These are phyloP conservation scores for Scomberomorus guttatus DNA, from an alignment of 2,797 vertebrate species.

Conservation along the genomic window DNA sequence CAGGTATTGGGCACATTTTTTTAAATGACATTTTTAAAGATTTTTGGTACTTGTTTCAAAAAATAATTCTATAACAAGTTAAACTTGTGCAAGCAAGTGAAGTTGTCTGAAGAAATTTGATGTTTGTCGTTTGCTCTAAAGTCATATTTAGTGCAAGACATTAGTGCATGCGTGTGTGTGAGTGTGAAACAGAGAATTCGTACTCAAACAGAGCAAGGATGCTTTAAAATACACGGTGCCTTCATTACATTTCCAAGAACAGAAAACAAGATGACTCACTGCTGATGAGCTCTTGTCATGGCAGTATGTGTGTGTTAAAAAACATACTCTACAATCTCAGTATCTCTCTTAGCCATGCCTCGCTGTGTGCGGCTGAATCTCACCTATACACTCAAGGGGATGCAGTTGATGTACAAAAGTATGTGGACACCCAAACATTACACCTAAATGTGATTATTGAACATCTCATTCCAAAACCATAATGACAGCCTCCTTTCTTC, in stretches of 20 bases:
- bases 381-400: not conserved
- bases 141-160: not conserved
- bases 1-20: not conserved
- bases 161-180: not conserved
- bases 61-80: not conserved
- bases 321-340: not conserved
- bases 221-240: conserved; percentile 18
- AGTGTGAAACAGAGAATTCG: too few relatives aligned
- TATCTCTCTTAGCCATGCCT: not conserved
- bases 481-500: not conserved
- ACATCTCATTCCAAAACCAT: not conserved
- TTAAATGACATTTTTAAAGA: too few relatives aligned
- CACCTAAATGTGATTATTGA: not conserved
- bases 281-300: conserved; percentile 28
- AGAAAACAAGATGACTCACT: conserved; percentile 42
- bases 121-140: not conserved
- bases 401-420: conserved; percentile 7
- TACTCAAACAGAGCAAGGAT: conserved; percentile 31
- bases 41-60: not conserved
- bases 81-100: not conserved
- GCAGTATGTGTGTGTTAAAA: conserved; percentile 17
- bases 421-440: conserved; percentile 1
- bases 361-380: not conserved
- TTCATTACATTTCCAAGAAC: conserved; percentile 27
- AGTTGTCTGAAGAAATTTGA: not conserved